Conservation (phyloP, 1,140 invertebrate genomes). For the Contarinia nasturtii region DNA sequence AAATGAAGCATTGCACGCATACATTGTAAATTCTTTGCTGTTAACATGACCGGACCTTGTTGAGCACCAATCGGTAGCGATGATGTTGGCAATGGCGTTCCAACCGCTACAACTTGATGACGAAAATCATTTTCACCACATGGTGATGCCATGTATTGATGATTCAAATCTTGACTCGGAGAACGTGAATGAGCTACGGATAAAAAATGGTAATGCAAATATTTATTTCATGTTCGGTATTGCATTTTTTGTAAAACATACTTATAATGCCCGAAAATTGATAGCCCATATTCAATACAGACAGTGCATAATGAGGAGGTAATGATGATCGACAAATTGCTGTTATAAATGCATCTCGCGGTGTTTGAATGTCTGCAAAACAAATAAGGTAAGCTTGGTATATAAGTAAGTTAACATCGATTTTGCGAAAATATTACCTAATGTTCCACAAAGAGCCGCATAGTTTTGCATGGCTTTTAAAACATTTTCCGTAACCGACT, state of each 20-base stretch:
- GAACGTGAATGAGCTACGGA: slow-evolving; percentile 17
- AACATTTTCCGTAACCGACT: slow-evolving; percentile 72
- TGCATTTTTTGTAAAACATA: slow-evolving; percentile 7
- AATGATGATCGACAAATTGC: slow-evolving; percentile 87
- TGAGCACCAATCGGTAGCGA: slow-evolving; percentile 54
- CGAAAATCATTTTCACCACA: slow-evolving; percentile 43
- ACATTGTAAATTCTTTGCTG: slow-evolving; percentile 91
- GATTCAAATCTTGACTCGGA: slow-evolving; percentile 27
- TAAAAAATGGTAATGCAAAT: not conserved
- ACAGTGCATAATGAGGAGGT: slow-evolving; percentile 85
- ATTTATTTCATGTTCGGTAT: not conserved
- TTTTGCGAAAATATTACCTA: slow-evolving; percentile 25
- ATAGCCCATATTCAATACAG: slow-evolving; percentile 38
- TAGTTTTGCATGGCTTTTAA: slow-evolving; percentile 80
- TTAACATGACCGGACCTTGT: slow-evolving; percentile 94
- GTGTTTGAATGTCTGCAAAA: slow-evolving; percentile 34
- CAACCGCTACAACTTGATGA: slow-evolving; percentile 86
- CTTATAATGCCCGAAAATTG: slow-evolving; percentile 19
- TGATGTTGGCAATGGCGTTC: slow-evolving; percentile 73
- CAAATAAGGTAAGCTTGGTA: no score
- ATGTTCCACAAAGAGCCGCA: slow-evolving; percentile 54
- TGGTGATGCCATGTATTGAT: slow-evolving; percentile 32
- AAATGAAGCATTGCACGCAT: slow-evolving; percentile 78
- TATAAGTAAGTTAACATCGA: no score
- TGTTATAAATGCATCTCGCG: slow-evolving; percentile 82